Percentiles rank a stretch among this genome's conserved stretches.
These are phyloP conservation scores for Bedellia somnulentella DNA, from an alignment of 2,888 invertebrate species.

Conservation along the genomic window DNA sequence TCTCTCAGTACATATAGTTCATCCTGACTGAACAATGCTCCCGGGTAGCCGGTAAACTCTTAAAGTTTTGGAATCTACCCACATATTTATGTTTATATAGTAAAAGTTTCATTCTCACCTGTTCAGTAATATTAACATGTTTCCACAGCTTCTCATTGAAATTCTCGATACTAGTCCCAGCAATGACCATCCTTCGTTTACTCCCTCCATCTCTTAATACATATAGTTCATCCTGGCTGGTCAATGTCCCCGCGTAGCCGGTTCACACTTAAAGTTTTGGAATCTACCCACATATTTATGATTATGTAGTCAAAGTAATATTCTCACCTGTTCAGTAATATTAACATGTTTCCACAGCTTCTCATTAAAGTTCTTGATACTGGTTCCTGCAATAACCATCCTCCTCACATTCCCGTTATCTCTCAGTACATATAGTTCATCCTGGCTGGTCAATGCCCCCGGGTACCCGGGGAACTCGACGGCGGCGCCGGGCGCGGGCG, in stretches of 20 bases:
- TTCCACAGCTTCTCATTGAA: constrained; percentile 72
- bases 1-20: constrained; percentile 75
- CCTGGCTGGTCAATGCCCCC: constrained; percentile 77
- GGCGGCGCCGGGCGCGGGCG: constrained; percentile 65
- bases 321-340: constrained; percentile 60
- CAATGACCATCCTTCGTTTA: constrained; percentile 64
- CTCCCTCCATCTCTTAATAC: constrained; percentile 63
- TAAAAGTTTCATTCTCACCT: no score
- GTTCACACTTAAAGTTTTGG: no score
- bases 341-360: constrained; percentile 70
- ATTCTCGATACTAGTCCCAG: constrained; percentile 79
- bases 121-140: constrained; percentile 64
- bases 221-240: constrained; percentile 84
- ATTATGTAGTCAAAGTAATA: no score
- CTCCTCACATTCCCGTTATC: constrained; percentile 58
- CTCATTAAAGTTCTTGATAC: constrained; percentile 73
- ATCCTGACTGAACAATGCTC: constrained; percentile 78
- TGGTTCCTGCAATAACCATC: constrained; percentile 75
- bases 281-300: no score
- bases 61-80: no score
- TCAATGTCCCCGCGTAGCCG: constrained; percentile 80
- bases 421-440: constrained; percentile 76
- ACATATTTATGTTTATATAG: no score
- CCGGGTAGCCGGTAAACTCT: constrained; percentile 88
- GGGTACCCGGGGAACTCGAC: constrained; percentile 85